Base-by-base conservation (phyloP, 2,888 invertebrate genomes). In the Spodoptera exigua region DNA sequence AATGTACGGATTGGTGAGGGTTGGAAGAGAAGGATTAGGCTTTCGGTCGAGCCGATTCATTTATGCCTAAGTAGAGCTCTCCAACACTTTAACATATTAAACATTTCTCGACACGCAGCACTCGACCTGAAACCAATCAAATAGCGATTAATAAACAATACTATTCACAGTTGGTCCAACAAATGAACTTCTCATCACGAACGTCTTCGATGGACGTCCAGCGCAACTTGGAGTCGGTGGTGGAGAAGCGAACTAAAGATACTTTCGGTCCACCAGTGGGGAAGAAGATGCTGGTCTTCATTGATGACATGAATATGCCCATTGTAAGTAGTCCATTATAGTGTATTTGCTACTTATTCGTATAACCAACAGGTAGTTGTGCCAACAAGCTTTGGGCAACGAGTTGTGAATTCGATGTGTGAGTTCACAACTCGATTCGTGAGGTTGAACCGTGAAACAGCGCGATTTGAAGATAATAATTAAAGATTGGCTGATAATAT, bases 301-400 rank as follows among this genome's bases (percentile, higher is more conserved):
- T 99, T 71, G 99, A 99, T 83, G 98, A 99, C 83, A 97, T 99
- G 96, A 98, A 98, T 85, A 98, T 98, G 98, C 98, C 99, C 34
- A 91, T 92, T 61, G 93, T 93, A 54, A 89, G 89, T 80, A 21
- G 4, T 34, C 5, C 1, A n/a, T n/a, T n/a, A 88, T 80, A 21
- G 1, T 12, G 3, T 18, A 12, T 9, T 40, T 11, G 27, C 0
- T 0, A 27, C 4, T 27, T 0, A 5, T 3, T 21, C 0, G 3
- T 21, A 21, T 21, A 21, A 3, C 21, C 5, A 21, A 21, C n/a
- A n/a, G n/a, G n/a, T n/a, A n/a, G n/a, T n/a, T n/a, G n/a, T n/a
- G n/a, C n/a, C n/a, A n/a, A n/a, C n/a, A n/a, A n/a, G n/a, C n/a
- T n/a, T n/a, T n/a, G 2, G 4, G 12, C 35, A 12, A 10, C 2